Percentiles rank a stretch among this genome's conserved stretches.
Evolutionary conservation across 2,113 vertebrate genomes (phyloP).

Genomic region (Podarcis muralis): DNA sequence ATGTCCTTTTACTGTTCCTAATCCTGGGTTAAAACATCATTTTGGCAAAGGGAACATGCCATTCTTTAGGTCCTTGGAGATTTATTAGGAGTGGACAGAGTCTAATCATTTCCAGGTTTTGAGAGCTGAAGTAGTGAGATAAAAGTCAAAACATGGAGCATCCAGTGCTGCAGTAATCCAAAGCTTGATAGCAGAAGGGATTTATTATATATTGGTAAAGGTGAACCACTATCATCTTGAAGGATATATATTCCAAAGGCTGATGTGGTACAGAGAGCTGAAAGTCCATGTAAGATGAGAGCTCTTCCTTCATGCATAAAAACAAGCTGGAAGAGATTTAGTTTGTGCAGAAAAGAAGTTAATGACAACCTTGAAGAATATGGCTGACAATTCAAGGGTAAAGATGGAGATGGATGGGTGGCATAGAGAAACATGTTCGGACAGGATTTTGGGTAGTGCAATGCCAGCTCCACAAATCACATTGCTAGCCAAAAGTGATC

Average conservation of each 20-base stretch:
- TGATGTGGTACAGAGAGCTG: not conserved
- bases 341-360: not conserved
- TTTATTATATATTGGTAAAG: slow-evolving; percentile 25
- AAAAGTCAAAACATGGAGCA: slow-evolving; percentile 27
- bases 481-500: not conserved
- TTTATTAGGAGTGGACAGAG: not conserved
- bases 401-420: not conserved
- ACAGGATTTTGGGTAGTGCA: not conserved
- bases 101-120: slow-evolving; percentile 32
- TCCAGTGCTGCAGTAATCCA: slow-evolving; percentile 14
- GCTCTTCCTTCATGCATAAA: slow-evolving; percentile 10
- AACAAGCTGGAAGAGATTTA: not conserved
- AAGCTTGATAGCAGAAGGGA: slow-evolving; percentile 26
- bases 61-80: slow-evolving; percentile 17
- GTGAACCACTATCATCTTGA: slow-evolving; percentile 27
- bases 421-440: not conserved
- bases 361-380: slow-evolving; percentile 8
- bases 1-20: not conserved
- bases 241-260: slow-evolving; percentile 19
- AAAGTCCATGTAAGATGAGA: slow-evolving; percentile 3
- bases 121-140: slow-evolving; percentile 19
- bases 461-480: not conserved
- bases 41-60: not conserved
- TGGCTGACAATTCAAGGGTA: not conserved
- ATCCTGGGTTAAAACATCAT: not conserved